A percentile compares a stretch with the other conserved stretches of the same genome.
These are phyloP conservation scores for Origma solitaria DNA, from an alignment of 2,113 vertebrate species.

Conservation along the genomic window DNA sequence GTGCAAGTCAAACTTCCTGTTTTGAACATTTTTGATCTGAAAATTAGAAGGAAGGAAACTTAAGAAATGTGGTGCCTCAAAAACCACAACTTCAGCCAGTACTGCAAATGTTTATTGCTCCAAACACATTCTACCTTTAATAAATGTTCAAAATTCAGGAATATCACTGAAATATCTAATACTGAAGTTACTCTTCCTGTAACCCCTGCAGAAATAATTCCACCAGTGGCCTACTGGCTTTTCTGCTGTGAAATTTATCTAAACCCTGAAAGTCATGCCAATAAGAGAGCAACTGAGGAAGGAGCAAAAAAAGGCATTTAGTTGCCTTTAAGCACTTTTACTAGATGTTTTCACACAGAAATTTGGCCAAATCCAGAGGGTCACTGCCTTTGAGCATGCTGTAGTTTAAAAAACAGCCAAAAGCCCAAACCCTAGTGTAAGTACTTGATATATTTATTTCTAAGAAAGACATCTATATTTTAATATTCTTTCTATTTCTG, in stretches of 20 bases:
- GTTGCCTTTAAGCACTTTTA: not conserved
- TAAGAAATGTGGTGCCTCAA: slow-evolving; percentile 5
- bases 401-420: not conserved
- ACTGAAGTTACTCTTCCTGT: not conserved
- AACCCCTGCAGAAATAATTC: not conserved
- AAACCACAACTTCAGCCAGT: slow-evolving; percentile 7
- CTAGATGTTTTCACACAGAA: not conserved
- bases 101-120: not conserved
- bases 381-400: not conserved
- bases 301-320: not conserved
- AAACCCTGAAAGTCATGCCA: not conserved
- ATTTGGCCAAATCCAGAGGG: not conserved
- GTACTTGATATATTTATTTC: not conserved
- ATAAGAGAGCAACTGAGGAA: not conserved
- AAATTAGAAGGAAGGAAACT: slow-evolving; percentile 55
- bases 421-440: accelerated
- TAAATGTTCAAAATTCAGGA: not conserved
- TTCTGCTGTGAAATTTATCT: not conserved
- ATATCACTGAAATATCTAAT: not conserved
- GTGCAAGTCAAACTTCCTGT: slow-evolving; percentile 53
- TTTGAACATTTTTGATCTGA: slow-evolving; percentile 47
- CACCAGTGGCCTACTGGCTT: no score
- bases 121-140: not conserved
- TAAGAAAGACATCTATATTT: not conserved
- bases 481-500: not conserved